Percentiles rank a stretch among this genome's conserved stretches.
Conservation (phyloP, 2,113 vertebrate genomes). For the Ginglymostoma cirratum region DNA sequence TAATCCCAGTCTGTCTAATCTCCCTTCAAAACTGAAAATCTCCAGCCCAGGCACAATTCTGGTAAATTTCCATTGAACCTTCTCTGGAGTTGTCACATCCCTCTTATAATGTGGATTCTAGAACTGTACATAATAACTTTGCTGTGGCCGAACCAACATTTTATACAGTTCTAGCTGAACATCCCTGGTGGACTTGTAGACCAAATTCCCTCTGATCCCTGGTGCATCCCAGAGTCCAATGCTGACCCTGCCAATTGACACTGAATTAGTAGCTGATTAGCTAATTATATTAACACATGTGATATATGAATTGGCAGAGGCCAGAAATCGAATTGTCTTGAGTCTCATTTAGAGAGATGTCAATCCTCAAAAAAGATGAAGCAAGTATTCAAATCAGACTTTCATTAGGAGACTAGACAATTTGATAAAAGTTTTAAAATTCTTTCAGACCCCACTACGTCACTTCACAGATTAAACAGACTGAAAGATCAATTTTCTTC, state of each 20-base stretch:
- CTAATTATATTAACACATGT: not conserved
- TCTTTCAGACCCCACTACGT: not conserved
- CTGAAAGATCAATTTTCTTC: too few relatives aligned
- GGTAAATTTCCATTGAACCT: too few relatives aligned
- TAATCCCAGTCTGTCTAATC: too few relatives aligned
- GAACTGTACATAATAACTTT: too few relatives aligned
- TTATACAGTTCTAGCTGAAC: too few relatives aligned
- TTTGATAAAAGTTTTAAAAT: not conserved
- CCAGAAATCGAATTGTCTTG: not conserved
- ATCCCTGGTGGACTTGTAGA: too few relatives aligned
- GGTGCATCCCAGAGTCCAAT: not conserved
- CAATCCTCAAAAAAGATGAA: not conserved
- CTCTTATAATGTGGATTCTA: too few relatives aligned
- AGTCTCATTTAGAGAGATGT: not conserved
- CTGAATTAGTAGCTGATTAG: not conserved
- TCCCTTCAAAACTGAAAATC: too few relatives aligned
- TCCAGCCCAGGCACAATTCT: too few relatives aligned
- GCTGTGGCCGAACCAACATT: too few relatives aligned
- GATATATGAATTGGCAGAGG: not conserved
- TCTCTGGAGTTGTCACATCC: too few relatives aligned
- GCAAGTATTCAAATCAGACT: not conserved
- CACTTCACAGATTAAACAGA: not conserved
- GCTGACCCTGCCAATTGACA: not conserved
- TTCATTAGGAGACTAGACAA: not conserved
- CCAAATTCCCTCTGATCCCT: too few relatives aligned